Percentiles rank a stretch among this genome's conserved stretches.
phyloP scores from a whole-genome alignment of 2,113 vertebrate species.

The Melanerpes aurifrons region DNA sequence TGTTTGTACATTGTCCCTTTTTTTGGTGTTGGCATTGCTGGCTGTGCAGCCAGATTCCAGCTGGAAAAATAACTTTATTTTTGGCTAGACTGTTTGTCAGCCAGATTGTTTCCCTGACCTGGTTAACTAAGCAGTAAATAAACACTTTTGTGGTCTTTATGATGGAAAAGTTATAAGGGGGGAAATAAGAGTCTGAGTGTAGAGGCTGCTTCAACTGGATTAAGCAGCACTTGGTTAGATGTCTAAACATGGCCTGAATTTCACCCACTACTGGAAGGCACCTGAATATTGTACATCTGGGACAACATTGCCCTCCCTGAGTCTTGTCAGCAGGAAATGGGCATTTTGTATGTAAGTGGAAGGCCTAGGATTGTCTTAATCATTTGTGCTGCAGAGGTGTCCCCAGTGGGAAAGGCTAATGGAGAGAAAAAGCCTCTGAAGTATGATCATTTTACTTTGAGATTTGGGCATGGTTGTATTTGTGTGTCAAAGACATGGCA shows the following conservation, averaged over 20 bases:
- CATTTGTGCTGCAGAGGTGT: not conserved
- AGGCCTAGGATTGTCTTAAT: not conserved
- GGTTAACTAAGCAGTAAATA: conserved; percentile 45
- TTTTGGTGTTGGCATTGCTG: conserved; percentile 41
- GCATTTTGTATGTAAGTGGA: not conserved
- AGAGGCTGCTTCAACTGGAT: not conserved
- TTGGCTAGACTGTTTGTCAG: conserved; percentile 24
- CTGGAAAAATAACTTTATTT: conserved; percentile 56
- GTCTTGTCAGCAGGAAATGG: not conserved
- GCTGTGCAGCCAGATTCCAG: conserved; percentile 40
- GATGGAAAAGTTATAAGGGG: not conserved
- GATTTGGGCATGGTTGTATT: not conserved
- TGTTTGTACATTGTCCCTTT: conserved; percentile 16
- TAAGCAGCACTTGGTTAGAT: not conserved
- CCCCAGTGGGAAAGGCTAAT: not conserved
- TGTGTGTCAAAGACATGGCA: not conserved
- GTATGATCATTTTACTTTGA: not conserved
- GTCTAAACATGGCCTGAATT: not conserved
- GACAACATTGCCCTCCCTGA: not conserved
- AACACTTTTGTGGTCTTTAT: not conserved
- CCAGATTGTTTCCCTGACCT: conserved; percentile 7
- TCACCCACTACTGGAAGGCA: not conserved
- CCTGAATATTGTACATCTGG: not conserved
- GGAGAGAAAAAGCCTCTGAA: not conserved
- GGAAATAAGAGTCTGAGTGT: not conserved